Base-by-base conservation (phyloP, 64 coral and sea anemone genomes). In the Pachyseris speciosa region DNA sequence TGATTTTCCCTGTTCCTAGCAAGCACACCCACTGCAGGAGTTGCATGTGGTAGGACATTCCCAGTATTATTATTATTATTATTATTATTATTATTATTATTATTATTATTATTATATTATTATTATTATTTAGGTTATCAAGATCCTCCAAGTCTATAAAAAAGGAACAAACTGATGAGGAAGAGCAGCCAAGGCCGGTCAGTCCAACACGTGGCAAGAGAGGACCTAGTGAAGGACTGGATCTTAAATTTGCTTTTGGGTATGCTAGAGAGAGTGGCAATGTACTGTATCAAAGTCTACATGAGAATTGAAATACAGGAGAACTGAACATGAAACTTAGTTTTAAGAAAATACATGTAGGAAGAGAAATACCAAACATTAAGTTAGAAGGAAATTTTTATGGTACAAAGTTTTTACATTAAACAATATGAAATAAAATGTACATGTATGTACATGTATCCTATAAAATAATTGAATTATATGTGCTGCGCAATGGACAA, bases 211-310 rank as follows among this genome's bases (percentile, higher is more conserved):
- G 78, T 45, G 63, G 75, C 22, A 71, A 85, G 42, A 85, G 37
- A 11, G 68, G 74, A 34, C 93, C 90, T 27, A 68, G 70, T 49
- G 96, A 99, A 52, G 94, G 89, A 32, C 55, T 99, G 5, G 78
- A 99, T 78, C 94, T 99, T 33, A 84, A 99, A 24, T 99, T 99
- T 95, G 93, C 86, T 13, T 99, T 99, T 90, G 96, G 96, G 96
- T 99, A 65, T 75, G 93, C 86, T 22, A 37, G n/a, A 19, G 4
- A 25, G 2, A 31, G 8, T 55, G 9, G 7, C 0, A 47, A 1
- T 73, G 1, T 6, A 6, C 43, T 45, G 43, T 45, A 45, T 45
- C 4, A 45, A 4, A 45, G 43, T n/a, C n/a, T n/a, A n/a, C n/a
- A n/a, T 6, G 43, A 45, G 11, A 6, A 45, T 45, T 45, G 2